phyloP scores from a whole-genome alignment of 2,113 vertebrate species.

The Chaetops frenatus region DNA sequence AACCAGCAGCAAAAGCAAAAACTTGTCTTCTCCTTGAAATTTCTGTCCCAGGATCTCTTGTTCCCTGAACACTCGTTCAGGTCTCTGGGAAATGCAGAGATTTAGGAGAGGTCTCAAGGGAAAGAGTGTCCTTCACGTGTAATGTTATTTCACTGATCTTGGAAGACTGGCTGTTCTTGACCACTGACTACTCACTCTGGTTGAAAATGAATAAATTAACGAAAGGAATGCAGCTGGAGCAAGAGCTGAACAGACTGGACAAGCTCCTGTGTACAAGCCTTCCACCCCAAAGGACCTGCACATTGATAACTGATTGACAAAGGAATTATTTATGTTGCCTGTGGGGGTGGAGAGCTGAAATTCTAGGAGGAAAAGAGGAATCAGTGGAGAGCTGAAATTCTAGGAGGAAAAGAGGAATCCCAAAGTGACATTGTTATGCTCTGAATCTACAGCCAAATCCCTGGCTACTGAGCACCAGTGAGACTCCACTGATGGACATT shows the following conservation, averaged over 20 bases:
- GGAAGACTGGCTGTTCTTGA: neutral
- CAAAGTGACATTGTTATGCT: neutral
- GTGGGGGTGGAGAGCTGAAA: neutral
- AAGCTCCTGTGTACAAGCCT: neutral
- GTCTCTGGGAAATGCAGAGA: neutral
- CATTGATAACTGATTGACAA: neutral
- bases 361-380: neutral
- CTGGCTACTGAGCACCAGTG: neutral
- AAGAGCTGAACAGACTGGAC: neutral
- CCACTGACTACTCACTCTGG: neutral
- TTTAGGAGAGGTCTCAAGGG: neutral
- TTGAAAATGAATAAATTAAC: neutral
- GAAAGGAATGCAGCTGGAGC: neutral
- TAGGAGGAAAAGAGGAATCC: neutral
- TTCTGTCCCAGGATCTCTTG: neutral
- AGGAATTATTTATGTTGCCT: neutral
- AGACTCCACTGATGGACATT: neutral
- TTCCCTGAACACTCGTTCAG: neutral
- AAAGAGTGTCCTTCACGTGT: neutral
- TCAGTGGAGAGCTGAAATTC: neutral
- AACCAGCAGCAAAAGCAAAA: neutral
- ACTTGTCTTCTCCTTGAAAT: neutral
- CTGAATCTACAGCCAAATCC: neutral
- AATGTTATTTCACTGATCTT: neutral
- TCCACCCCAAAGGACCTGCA: neutral